phyloP scores from a whole-genome alignment of 2,888 invertebrate genomes.

The Andrena bicolor region DNA sequence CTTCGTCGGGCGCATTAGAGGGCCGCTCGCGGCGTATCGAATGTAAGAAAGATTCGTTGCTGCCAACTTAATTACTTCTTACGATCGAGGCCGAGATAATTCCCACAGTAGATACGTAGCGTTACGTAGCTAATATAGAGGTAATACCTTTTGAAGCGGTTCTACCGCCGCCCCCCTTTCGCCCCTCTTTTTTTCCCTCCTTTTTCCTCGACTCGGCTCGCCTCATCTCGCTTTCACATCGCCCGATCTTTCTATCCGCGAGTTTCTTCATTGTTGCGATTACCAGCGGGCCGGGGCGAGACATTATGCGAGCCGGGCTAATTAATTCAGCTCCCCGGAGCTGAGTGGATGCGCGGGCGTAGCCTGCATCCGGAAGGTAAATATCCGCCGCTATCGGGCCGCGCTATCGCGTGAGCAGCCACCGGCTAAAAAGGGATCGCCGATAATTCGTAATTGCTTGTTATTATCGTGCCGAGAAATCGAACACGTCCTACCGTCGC shows the following conservation, averaged over 20 bases:
- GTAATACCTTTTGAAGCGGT: constrained; percentile 15
- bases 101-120: constrained; percentile 16
- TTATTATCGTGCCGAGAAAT: constrained; percentile 72
- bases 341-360: constrained; percentile 58
- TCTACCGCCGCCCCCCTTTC: not conserved
- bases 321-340: constrained; percentile 30
- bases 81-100: constrained; percentile 47
- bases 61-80: constrained; percentile 53
- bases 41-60: constrained; percentile 31
- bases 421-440: constrained; percentile 71
- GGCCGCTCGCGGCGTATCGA: constrained; percentile 7
- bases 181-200: not conserved
- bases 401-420: constrained; percentile 70
- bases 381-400: constrained; percentile 69
- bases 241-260: constrained; percentile 19
- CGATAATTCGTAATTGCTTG: constrained; percentile 81
- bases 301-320: constrained; percentile 30
- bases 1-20: not conserved
- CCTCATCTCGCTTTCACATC: constrained; percentile 31
- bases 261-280: constrained; percentile 31
- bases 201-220: constrained; percentile 16
- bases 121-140: constrained; percentile 34
- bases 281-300: not conserved
- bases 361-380: constrained; percentile 77
- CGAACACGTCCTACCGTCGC: constrained; percentile 70